These are phyloP conservation scores for Glaucidium brasilianum DNA, from an alignment of 2,113 vertebrate species.

Conservation along the genomic window DNA sequence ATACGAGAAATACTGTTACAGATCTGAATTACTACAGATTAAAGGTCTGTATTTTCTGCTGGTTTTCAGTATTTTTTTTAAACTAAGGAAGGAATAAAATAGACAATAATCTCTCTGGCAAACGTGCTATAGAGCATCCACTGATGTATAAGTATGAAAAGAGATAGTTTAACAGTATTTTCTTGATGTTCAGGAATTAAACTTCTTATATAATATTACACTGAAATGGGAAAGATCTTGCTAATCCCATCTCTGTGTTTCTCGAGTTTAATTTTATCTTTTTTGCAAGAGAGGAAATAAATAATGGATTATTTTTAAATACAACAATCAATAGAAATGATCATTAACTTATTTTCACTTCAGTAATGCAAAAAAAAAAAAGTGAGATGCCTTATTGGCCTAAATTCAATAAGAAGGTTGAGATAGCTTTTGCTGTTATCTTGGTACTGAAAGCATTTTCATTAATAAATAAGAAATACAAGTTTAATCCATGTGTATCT, in stretches of 20 bases:
- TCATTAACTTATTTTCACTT: neutral
- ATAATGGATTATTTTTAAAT: neutral
- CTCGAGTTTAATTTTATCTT: neutral
- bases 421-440: neutral
- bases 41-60: neutral
- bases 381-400: neutral
- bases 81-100: neutral
- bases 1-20: neutral
- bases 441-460: neutral
- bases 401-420: neutral
- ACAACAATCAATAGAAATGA: neutral
- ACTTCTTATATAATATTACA: neutral
- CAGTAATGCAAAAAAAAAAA: neutral
- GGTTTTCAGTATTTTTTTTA: neutral
- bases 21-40: neutral
- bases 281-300: neutral
- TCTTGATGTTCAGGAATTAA: neutral
- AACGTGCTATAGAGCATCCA: neutral
- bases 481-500: neutral
- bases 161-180: neutral
- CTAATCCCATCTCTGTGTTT: neutral
- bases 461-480: neutral
- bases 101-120: neutral
- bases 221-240: neutral
- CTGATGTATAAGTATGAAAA: neutral